A percentile compares a stretch with the other conserved stretches of the same genome.
phyloP scores from a whole-genome alignment of 1,140 invertebrate genomes.

The Chironomus tepperi region DNA sequence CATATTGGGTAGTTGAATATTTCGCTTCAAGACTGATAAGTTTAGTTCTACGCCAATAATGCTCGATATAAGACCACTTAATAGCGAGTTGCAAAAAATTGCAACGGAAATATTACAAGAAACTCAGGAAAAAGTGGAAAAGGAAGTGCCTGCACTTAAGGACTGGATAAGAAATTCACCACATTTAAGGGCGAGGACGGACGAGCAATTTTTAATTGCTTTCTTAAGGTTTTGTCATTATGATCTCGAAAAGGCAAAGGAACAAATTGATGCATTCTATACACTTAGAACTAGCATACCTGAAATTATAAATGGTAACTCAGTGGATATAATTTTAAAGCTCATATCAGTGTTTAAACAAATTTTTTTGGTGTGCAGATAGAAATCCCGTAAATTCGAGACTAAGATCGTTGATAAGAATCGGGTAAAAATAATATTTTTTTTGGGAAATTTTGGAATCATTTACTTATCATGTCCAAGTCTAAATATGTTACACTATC shows the following conservation, averaged over 20 bases:
- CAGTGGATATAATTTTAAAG: no score
- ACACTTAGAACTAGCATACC: constrained; percentile 45
- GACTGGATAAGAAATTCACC: not conserved
- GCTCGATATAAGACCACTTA: not conserved
- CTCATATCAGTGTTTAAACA: no score
- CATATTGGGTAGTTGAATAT: no score
- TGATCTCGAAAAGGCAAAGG: constrained; percentile 50
- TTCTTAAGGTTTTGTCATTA: constrained; percentile 53
- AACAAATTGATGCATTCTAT: constrained; percentile 50
- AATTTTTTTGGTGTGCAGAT: constrained; percentile 14
- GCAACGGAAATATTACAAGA: constrained; percentile 9
- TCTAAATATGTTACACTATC: no score
- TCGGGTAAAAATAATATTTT: not conserved
- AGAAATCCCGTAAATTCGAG: not conserved
- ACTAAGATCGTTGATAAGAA: not conserved
- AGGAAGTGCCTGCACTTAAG: not conserved
- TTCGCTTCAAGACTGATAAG: no score
- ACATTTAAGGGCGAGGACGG: constrained; percentile 30
- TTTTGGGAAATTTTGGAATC: not conserved
- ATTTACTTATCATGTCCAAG: no score
- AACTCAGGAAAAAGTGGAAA: not conserved
- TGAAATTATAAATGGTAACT: constrained; percentile 34
- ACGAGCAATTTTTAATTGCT: constrained; percentile 46
- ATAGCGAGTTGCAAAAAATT: not conserved
- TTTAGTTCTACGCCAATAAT: not conserved